These are phyloP conservation scores for Galbula dea DNA, from an alignment of 2,113 vertebrate genomes.

Conservation along the genomic window DNA sequence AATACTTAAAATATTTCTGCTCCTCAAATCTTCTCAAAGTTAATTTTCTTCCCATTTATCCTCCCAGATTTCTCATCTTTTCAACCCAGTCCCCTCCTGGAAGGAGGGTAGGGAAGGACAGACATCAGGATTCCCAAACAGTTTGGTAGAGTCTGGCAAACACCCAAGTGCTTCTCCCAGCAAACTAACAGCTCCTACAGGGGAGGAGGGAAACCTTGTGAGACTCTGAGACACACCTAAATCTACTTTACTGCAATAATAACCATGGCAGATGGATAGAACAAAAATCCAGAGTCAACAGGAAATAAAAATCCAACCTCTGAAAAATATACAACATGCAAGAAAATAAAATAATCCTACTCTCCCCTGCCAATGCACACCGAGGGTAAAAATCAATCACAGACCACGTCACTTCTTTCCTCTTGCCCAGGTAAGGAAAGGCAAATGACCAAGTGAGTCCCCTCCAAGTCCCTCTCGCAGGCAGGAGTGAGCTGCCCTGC, in stretches of 20 bases:
- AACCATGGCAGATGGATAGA: background rate
- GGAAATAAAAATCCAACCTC: background rate
- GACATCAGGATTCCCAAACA: background rate
- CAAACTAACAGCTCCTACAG: background rate
- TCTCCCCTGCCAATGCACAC: background rate
- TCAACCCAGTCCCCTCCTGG: background rate
- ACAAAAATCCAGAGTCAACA: background rate
- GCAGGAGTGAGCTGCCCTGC: background rate
- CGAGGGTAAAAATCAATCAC: background rate
- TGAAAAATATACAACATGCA: background rate
- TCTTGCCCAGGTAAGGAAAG: background rate
- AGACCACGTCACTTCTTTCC: background rate
- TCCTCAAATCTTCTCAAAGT: background rate
- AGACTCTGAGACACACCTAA: background rate
- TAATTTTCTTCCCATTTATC: background rate
- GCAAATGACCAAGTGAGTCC: background rate
- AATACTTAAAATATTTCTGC: background rate
- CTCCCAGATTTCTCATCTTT: background rate
- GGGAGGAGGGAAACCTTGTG: background rate
- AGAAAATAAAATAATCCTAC: background rate
- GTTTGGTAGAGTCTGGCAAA: background rate
- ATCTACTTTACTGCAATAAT: background rate
- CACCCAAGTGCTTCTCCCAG: background rate
- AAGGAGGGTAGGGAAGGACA: background rate
- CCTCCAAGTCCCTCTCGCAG: background rate